Evolutionary conservation across 1,140 invertebrate genomes (phyloP).

Genomic region (Oreohelix idahoensis): DNA sequence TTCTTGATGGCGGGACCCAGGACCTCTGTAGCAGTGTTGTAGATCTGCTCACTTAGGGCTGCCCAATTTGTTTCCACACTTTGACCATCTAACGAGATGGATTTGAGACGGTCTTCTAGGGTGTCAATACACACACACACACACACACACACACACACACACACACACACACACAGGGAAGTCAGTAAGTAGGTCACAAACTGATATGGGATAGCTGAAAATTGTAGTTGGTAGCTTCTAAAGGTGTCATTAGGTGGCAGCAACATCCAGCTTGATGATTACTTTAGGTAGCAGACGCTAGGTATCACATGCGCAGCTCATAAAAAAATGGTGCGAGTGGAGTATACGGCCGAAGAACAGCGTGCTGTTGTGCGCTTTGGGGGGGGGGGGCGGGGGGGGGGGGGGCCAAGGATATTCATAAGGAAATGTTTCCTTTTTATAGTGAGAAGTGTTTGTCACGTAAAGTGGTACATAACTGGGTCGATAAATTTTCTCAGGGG

Average conservation of each 20-base stretch:
- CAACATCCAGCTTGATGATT: not conserved
- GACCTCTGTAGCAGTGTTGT: too few species aligned
- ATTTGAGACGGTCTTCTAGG: too few species aligned
- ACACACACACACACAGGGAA: too few species aligned
- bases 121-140: too few species aligned
- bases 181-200: too few species aligned
- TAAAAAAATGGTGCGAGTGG: not conserved
- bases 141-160: too few species aligned
- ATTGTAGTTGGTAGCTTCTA: not conserved
- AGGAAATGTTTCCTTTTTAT: not conserved
- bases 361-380: not conserved
- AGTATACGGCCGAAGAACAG: not conserved
- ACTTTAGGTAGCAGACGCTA: not conserved
- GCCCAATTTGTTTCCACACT: too few species aligned
- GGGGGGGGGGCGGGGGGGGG: not conserved
- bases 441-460: not conserved
- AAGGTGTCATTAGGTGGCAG: not conserved
- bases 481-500: not conserved
- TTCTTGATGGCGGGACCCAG: too few species aligned
- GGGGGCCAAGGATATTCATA: not conserved
- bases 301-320: not conserved
- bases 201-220: too few species aligned
- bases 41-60: too few species aligned
- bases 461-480: not conserved
- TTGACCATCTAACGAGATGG: too few species aligned